Percentiles rank a stretch among this genome's conserved stretches.
phyloP scores from a whole-genome alignment of 2,888 invertebrate species.

The Cantharis flavilabris region DNA sequence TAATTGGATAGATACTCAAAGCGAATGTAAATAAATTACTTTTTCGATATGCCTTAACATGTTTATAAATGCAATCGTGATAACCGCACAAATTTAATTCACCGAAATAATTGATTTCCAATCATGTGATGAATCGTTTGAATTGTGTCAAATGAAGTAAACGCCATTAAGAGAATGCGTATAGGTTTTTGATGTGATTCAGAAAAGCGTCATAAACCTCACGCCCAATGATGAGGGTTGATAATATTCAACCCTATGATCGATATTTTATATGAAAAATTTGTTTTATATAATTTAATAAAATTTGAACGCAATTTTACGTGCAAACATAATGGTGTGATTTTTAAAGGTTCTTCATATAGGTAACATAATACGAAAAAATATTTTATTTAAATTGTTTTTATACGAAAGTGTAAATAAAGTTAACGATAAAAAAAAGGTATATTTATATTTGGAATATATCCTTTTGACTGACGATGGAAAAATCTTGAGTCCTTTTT shows the following conservation, averaged over 20 bases:
- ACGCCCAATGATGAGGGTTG: background rate
- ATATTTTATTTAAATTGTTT: background rate
- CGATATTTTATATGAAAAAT: background rate
- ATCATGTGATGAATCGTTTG: slow-evolving; percentile 1
- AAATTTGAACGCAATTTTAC: background rate
- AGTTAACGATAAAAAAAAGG: background rate
- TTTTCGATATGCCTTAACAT: background rate
- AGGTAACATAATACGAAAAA: background rate
- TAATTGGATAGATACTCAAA: background rate
- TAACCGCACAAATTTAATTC: slow-evolving; percentile 1
- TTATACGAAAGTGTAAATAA: background rate
- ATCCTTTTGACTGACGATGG: background rate
- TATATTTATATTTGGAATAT: background rate
- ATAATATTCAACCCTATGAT: background rate
- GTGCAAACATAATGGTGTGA: background rate
- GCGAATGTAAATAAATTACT: background rate
- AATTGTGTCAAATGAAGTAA: slow-evolving; percentile 4
- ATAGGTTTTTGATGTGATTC: background rate
- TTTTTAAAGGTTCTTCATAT: background rate
- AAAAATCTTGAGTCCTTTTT: background rate
- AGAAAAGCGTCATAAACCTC: slow-evolving; percentile 1
- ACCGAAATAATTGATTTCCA: slow-evolving; percentile 1
- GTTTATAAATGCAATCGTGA: background rate
- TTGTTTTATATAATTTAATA: background rate
- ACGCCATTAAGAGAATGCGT: slow-evolving; percentile 3